Percentiles rank a stretch among this genome's conserved stretches.
These are phyloP conservation scores for Rhingia rostrata DNA, from an alignment of 2,888 invertebrate species.

Conservation along the genomic window DNA sequence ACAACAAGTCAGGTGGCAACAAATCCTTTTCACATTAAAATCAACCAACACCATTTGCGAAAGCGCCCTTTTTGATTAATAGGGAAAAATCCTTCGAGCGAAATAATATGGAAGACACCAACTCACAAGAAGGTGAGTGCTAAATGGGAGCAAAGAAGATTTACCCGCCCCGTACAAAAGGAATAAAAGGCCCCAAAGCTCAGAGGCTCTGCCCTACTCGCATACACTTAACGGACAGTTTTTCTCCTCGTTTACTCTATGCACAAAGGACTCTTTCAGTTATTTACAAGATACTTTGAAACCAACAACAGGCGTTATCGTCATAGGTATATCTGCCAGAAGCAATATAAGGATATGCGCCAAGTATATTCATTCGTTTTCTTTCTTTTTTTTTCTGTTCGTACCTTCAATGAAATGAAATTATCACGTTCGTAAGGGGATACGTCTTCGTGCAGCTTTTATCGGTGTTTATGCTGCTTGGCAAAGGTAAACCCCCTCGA, in stretches of 20 bases:
- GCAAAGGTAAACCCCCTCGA: neutral
- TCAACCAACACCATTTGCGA: conserved; percentile 53
- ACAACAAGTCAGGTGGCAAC: conserved; percentile 34
- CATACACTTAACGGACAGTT: neutral
- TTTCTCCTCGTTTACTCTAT: neutral
- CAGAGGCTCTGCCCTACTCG: neutral
- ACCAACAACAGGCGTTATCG: conserved; percentile 55
- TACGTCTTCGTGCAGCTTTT: neutral
- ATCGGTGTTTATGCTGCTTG: conserved; percentile 15
- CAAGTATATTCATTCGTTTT: conserved; percentile 10
- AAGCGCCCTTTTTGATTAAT: conserved; percentile 35
- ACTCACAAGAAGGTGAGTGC: conserved; percentile 1
- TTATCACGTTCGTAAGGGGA: conserved; percentile 37
- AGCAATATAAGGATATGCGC: conserved; percentile 18
- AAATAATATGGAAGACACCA: neutral
- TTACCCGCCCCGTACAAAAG: conserved; percentile 1
- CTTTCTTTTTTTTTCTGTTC: neutral
- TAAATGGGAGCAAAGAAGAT: conserved; percentile 21
- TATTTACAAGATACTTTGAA: conserved; percentile 67
- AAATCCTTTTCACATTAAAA: conserved; percentile 67
- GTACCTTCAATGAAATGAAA: conserved; percentile 28
- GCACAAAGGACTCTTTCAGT: conserved; percentile 47
- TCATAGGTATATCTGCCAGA: conserved; percentile 3
- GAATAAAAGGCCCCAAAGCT: neutral
- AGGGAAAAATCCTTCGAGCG: conserved; percentile 26